phyloP scores from a whole-genome alignment of 2,888 invertebrate species.

The Nesidiocoris tenuis region DNA sequence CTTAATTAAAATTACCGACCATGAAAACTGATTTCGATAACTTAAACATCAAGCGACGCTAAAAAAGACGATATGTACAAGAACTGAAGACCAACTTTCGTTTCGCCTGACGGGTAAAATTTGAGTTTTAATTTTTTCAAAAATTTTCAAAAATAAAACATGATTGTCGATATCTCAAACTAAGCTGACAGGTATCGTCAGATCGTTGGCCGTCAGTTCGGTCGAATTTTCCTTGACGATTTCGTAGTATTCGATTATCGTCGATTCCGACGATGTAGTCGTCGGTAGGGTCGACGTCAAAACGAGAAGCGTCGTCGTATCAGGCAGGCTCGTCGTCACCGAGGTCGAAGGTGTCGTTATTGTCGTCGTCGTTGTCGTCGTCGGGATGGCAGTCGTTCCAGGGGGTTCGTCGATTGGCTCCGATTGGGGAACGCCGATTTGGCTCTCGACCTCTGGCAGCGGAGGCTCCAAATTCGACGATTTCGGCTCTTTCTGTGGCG shows the following conservation, averaged over 20 bases:
- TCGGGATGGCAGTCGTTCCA: neutral
- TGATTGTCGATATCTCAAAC: no score
- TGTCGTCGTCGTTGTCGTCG: neutral
- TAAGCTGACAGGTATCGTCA: slow-evolving; percentile 2
- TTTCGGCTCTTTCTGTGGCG: neutral
- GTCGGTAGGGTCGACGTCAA: neutral
- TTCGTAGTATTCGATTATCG: slow-evolving; percentile 13
- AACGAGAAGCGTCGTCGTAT: neutral
- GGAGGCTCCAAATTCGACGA: neutral
- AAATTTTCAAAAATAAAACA: no score
- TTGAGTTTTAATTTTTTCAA: no score
- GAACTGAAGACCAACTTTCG: no score
- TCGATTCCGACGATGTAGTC: slow-evolving; percentile 4
- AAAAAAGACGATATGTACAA: no score
- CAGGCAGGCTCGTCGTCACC: neutral
- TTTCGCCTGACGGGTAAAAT: no score
- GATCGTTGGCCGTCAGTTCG: slow-evolving; percentile 18
- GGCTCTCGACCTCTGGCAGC: neutral
- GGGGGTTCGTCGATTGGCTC: neutral
- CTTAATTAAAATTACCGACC: no score
- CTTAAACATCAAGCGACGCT: no score
- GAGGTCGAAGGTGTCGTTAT: neutral
- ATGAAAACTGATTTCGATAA: no score
- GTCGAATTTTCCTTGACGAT: slow-evolving; percentile 8
- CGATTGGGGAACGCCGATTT: neutral